Conservation (phyloP, 1,140 invertebrate genomes). For the Ptiloglossa arizonensis region DNA sequence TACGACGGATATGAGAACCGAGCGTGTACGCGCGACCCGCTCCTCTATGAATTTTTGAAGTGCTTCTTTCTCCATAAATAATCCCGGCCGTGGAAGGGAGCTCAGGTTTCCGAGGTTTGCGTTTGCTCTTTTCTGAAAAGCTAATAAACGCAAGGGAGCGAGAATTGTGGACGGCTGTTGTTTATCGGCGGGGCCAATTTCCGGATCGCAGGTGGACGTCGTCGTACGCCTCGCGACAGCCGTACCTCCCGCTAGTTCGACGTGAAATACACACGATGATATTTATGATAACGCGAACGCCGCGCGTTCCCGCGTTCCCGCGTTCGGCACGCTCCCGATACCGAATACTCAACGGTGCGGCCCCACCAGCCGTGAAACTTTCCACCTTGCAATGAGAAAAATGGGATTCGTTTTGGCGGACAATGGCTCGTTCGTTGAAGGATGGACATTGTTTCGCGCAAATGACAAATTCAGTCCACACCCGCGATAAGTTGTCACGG, state of each 20-base stretch:
- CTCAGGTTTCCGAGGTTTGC: conserved; percentile 10
- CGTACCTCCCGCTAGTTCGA: conserved; percentile 21
- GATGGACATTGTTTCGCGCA: not conserved
- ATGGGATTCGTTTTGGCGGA: not conserved
- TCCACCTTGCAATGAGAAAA: not conserved
- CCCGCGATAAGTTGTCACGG: not conserved
- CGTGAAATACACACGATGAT: conserved; percentile 27
- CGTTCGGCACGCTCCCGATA: not conserved
- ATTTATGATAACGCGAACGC: conserved; percentile 47
- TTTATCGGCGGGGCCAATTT: conserved; percentile 60
- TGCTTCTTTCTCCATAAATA: conserved; percentile 36
- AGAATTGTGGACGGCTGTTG: conserved; percentile 32
- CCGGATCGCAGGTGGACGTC: conserved; percentile 48
- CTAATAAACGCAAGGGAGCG: conserved; percentile 9
- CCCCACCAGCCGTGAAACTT: too few species aligned
- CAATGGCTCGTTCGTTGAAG: not conserved
- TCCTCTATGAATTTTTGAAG: conserved; percentile 41
- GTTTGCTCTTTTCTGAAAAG: conserved; percentile 30
- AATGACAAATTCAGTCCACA: not conserved
- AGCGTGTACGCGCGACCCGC: conserved; percentile 12
- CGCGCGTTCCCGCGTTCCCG: not conserved
- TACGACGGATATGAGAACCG: conserved; percentile 46
- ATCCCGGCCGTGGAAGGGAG: not conserved
- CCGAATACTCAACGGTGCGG: too few species aligned
- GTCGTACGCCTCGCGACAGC: conserved; percentile 25